Evolutionary conservation across 2,888 invertebrate species (phyloP).

Genomic region (Dryobota labecula): DNA sequence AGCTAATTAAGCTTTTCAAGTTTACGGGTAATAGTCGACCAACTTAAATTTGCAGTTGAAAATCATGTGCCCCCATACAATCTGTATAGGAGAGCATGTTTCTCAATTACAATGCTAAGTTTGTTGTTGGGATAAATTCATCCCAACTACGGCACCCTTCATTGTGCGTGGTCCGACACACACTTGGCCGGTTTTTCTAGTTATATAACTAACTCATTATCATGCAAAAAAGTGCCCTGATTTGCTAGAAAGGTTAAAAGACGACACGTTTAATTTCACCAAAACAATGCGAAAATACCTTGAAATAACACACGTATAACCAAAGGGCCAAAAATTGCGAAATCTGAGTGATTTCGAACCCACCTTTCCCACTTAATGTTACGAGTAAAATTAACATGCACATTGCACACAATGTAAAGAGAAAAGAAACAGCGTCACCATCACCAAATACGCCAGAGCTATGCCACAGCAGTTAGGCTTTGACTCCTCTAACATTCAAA

Average conservation of each 20-base stretch:
- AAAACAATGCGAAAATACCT: not conserved
- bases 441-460: conserved; percentile 13
- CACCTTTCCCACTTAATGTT: not conserved
- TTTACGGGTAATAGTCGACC: no score
- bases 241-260: not conserved
- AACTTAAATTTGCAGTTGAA: no score
- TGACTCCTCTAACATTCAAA: not conserved
- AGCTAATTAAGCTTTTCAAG: no score
- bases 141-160: no score
- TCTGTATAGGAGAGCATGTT: no score
- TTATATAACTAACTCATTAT: not conserved
- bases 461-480: conserved; percentile 6
- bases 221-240: not conserved
- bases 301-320: not conserved
- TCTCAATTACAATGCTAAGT: no score
- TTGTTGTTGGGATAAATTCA: no score
- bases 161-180: no score
- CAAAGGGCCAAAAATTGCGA: not conserved
- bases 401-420: not conserved
- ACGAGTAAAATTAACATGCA: conserved; percentile 22
- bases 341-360: not conserved
- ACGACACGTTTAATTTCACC: not conserved
- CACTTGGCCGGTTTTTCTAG: no score
- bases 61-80: no score
- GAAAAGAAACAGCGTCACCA: not conserved